Evolutionary conservation across 2,888 invertebrate genomes (phyloP).

Genomic region (Troilus luridus): DNA sequence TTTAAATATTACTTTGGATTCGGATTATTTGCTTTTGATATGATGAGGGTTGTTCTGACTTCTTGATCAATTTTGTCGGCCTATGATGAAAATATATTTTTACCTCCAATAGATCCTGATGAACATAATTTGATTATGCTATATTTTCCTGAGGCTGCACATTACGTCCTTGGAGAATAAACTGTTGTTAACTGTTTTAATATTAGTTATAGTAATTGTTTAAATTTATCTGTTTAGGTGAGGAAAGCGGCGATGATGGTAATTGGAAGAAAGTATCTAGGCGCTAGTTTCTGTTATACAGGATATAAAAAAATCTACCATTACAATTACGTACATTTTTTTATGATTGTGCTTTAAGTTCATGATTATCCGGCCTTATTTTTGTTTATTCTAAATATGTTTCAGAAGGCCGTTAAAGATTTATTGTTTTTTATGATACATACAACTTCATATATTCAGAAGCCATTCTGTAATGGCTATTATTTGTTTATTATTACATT

Average conservation of each 20-base stretch:
- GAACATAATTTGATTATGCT: not conserved
- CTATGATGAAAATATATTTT: slow-evolving; percentile 20
- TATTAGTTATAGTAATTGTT: slow-evolving; percentile 9
- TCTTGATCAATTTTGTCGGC: not conserved
- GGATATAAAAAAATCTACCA: slow-evolving; percentile 12
- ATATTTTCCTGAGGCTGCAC: not conserved
- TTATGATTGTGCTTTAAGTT: slow-evolving; percentile 10
- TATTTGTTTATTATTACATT: slow-evolving; percentile 11
- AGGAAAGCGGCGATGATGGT: slow-evolving; percentile 64
- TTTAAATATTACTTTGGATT: too few species aligned
- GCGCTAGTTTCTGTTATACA: slow-evolving; percentile 53
- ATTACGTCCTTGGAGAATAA: not conserved
- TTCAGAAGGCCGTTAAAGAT: not conserved
- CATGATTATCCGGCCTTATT: not conserved
- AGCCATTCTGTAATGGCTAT: slow-evolving; percentile 6
- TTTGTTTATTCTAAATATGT: not conserved
- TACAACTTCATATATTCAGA: not conserved
- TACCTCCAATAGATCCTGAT: slow-evolving; percentile 35
- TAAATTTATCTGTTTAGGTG: slow-evolving; percentile 51
- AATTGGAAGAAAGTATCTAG: slow-evolving; percentile 61
- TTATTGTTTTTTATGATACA: not conserved
- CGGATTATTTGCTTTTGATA: too few species aligned
- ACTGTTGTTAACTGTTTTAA: not conserved
- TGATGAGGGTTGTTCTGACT: too few species aligned
- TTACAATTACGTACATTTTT: not conserved